A percentile compares a stretch with the other conserved stretches of the same genome.
Conservation (phyloP, 2,888 invertebrate species). For the Deilephila elpenor region DNA sequence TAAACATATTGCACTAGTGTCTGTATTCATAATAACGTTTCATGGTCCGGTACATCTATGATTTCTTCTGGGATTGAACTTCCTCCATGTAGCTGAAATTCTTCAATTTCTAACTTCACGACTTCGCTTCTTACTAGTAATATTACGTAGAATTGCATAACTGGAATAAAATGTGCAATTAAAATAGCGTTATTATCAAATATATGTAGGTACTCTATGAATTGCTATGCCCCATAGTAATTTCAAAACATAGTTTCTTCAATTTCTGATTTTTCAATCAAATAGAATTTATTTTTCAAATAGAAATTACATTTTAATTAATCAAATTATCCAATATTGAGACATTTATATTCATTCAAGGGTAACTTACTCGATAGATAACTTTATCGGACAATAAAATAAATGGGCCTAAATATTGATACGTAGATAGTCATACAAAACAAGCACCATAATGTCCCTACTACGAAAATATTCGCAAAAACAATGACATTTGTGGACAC, state of each 20-base stretch:
- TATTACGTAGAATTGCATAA: constrained; percentile 73
- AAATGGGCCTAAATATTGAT: no score
- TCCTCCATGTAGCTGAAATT: constrained; percentile 41
- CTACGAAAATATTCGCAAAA: not conserved
- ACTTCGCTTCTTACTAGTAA: constrained; percentile 75
- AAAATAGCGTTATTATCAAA: no score
- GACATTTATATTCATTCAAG: no score
- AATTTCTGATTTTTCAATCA: no score
- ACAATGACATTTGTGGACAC: constrained; percentile 10
- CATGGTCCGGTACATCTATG: constrained; percentile 62
- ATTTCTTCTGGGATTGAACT: constrained; percentile 42
- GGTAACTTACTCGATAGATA: no score
- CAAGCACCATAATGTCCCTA: not conserved
- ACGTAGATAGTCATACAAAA: not conserved
- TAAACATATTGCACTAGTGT: not conserved
- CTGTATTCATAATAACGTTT: constrained; percentile 56
- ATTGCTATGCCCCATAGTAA: no score
- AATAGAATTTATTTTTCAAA: no score
- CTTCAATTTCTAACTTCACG: constrained; percentile 62
- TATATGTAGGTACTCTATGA: no score
- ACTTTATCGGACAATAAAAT: no score
- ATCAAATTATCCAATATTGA: no score
- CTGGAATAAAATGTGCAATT: constrained; percentile 49
- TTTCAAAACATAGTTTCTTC: no score
- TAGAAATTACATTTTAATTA: no score